Percentiles rank a stretch among this genome's conserved stretches.
Conservation (phyloP, 2,888 invertebrate genomes). For the Cephus rjabovi region DNA sequence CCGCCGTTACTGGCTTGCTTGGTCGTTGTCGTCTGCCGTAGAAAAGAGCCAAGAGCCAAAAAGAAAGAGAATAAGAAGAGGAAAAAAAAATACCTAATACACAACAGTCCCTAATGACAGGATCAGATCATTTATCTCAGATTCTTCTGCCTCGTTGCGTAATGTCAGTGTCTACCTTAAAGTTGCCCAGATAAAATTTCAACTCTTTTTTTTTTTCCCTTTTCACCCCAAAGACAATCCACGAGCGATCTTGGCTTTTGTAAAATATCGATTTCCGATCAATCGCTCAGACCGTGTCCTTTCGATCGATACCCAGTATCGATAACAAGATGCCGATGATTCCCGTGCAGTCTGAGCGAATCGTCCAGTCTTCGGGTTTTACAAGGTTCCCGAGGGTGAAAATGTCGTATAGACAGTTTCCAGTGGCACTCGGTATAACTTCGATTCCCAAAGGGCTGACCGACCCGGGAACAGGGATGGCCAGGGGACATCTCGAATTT, state of each 20-base stretch:
- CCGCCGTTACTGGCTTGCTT: conserved; percentile 14
- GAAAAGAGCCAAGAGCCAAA: not conserved
- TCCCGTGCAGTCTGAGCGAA: not conserved
- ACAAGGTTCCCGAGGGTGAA: conserved; percentile 7
- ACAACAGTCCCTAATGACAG: not conserved
- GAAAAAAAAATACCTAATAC: not conserved
- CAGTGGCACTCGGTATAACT: conserved; percentile 49
- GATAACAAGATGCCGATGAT: not conserved
- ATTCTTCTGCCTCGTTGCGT: no score
- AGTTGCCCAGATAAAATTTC: not conserved
- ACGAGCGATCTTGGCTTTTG: not conserved
- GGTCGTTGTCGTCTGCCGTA: not conserved
- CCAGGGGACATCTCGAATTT: conserved; percentile 14
- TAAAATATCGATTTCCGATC: not conserved
- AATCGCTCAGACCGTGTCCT: not conserved
- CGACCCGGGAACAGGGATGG: not conserved
- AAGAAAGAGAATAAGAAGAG: not conserved
- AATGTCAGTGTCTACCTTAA: not conserved
- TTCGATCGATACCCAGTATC: not conserved
- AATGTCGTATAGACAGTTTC: conserved; percentile 43
- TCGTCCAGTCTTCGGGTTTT: not conserved
- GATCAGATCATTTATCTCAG: no score
- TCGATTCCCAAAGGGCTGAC: conserved; percentile 44
- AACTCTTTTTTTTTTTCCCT: not conserved
- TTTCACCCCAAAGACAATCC: not conserved